Base-by-base conservation (phyloP, 2,888 invertebrate genomes). In the Bombyx huttoni region DNA sequence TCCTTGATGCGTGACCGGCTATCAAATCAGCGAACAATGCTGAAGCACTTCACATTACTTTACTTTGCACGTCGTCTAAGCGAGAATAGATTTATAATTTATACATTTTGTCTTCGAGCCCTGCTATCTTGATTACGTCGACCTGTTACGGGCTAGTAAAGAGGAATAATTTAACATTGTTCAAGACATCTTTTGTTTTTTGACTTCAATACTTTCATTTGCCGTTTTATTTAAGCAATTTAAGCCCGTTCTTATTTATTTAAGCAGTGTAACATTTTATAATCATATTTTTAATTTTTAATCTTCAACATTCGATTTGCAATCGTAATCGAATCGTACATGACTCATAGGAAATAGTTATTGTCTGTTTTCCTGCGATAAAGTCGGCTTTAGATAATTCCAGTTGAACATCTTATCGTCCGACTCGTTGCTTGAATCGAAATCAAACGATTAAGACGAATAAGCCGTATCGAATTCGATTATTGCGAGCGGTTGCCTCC, bases 1-100 rank as follows among this genome's bases (percentile, higher is more conserved):
- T 83, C 86, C 86, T 87, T 87, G 86, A 71, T 70, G 77, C 86
- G 86, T 86, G 86, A 83, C 76, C 69, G 62, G 86, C 59, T 65
- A 70, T 64, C 71, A 64, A 78, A 84, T 72, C 62, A 73, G 63
- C 62, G 57, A 60, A 64, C 70, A 67, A 68, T 74, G 72, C 75
- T 63, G 56, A 58, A 67, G 69, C 61, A 63, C 54, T 56, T 58
- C 58, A 58, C 73, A 78, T 76, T 72, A 69, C 66, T 67, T 75
- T 71, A 72, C 75, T 68, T 73, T 51, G 69, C 75, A 78, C 80
- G 78, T 76, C 74, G 64, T 64, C 55, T 57, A 67, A 64, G 55
- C 53, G 62, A 66, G 63, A 50, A 52, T 45, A 47, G 47, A 34
- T 40, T 40, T 40, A 40, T 40, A 40, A 40, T 40, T 40, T 40